Evolutionary conservation across 2,797 vertebrate species (phyloP).

Genomic region (Sphenopsis melanotis): DNA sequence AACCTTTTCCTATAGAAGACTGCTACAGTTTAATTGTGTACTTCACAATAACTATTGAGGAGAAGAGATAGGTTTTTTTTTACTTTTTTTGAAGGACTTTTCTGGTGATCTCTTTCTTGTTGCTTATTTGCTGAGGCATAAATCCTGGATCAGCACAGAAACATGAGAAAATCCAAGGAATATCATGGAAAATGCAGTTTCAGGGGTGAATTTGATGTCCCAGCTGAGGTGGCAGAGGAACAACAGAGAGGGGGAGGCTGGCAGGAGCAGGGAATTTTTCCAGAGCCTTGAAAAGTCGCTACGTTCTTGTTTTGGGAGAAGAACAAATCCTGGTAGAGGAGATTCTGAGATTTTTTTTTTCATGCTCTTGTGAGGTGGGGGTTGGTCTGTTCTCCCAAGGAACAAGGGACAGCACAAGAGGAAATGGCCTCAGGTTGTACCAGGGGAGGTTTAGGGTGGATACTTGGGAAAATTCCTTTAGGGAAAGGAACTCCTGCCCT

Average conservation of each 20-base stretch:
- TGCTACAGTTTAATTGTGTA: not conserved
- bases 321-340: not conserved
- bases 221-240: not conserved
- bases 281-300: not conserved
- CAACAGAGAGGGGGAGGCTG: not conserved
- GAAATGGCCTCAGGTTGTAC: not conserved
- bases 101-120: not conserved
- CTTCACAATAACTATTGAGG: not conserved
- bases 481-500: not conserved
- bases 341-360: not conserved
- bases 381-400: not conserved
- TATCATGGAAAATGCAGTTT: not conserved
- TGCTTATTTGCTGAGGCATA: not conserved
- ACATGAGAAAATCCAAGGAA: not conserved
- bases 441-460: not conserved
- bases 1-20: not conserved
- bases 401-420: not conserved
- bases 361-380: fast-evolving
- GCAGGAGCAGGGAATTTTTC: not conserved
- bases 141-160: not conserved
- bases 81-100: not conserved
- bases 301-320: not conserved
- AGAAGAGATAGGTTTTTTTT: not conserved
- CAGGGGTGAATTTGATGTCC: not conserved
- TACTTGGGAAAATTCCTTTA: not conserved